phyloP scores from a whole-genome alignment of 2,888 invertebrate genomes.

The Pilophorus perplexus region DNA sequence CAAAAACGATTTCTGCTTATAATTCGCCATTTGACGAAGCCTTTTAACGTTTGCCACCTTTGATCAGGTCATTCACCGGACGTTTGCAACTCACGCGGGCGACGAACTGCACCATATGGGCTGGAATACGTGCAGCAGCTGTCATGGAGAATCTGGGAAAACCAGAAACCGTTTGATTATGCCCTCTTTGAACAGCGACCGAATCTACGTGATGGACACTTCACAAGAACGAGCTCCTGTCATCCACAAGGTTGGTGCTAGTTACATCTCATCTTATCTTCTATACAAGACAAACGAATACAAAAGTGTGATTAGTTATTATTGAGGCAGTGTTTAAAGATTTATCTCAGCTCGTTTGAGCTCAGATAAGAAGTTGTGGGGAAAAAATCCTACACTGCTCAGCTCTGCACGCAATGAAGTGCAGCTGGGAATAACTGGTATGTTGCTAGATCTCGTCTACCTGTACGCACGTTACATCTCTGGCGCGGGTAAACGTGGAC shows the following conservation, averaged over 20 bases:
- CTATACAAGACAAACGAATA: too few species aligned
- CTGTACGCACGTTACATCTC: too few species aligned
- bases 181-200: constrained; percentile 76
- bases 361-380: too few species aligned
- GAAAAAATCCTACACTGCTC: too few species aligned
- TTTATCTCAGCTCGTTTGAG: too few species aligned
- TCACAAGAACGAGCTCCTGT: constrained; percentile 69
- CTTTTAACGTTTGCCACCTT: not conserved
- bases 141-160: constrained; percentile 60
- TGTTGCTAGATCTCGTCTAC: too few species aligned
- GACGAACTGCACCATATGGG: constrained; percentile 95
- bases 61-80: constrained; percentile 78
- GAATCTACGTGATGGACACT: constrained; percentile 80
- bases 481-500: too few species aligned
- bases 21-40: not conserved
- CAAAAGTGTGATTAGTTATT: too few species aligned
- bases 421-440: too few species aligned
- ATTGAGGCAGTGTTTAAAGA: too few species aligned
- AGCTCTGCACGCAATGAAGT: too few species aligned
- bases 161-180: constrained; percentile 76
- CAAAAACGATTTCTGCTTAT: not conserved
- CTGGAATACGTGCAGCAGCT: constrained; percentile 97
- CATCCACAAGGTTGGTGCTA: constrained; percentile 74
- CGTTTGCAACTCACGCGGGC: constrained; percentile 70
- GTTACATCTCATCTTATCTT: too few species aligned